These are phyloP conservation scores for Psilopsiagon aurifrons DNA, from an alignment of 2,113 vertebrate genomes.

Conservation along the genomic window DNA sequence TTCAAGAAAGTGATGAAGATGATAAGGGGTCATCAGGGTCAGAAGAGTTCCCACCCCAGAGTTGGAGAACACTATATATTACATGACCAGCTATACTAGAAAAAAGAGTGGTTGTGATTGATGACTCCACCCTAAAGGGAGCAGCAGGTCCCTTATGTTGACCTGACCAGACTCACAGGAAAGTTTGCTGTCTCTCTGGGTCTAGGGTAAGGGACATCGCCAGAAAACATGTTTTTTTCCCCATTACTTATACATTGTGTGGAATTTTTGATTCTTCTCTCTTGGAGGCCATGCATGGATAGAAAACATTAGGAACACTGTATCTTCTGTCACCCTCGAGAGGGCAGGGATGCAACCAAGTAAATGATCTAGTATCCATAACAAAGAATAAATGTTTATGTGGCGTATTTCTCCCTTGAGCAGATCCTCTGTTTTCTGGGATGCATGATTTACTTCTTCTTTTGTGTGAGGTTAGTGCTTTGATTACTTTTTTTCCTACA, in stretches of 20 bases:
- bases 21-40: not conserved
- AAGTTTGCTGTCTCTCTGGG: not conserved
- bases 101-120: not conserved
- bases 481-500: not conserved
- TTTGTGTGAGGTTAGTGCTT: not conserved
- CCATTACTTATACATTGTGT: not conserved
- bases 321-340: not conserved
- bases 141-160: not conserved
- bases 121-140: not conserved
- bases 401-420: not conserved
- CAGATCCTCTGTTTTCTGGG: not conserved
- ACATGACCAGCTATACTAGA: not conserved
- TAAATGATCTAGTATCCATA: not conserved
- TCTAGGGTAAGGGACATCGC: not conserved
- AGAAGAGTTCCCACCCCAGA: not conserved
- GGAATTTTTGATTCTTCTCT: not conserved
- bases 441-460: not conserved
- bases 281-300: fast-evolving
- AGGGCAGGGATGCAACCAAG: not conserved
- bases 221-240: not conserved
- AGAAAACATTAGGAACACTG: fast-evolving
- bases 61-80: not conserved
- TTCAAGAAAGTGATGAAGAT: not conserved
- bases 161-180: not conserved
- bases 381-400: not conserved